Evolutionary conservation across 2,888 invertebrate genomes (phyloP).

Genomic region (Acleris laterana): DNA sequence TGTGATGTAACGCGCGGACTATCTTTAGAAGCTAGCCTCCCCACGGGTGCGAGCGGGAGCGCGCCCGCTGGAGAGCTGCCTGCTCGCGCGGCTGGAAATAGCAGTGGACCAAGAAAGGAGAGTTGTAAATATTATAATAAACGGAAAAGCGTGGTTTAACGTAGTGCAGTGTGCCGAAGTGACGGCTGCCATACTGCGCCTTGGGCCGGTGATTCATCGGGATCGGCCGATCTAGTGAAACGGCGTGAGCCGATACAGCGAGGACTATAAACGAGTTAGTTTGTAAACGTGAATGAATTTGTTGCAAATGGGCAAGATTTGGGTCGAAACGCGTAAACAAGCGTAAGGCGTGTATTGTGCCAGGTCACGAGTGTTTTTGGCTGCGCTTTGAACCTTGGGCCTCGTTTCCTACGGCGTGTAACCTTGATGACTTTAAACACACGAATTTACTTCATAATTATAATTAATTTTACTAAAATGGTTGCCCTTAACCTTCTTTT

Average conservation of each 20-base stretch:
- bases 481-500: background rate
- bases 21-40: constrained; percentile 71
- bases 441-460: constrained; percentile 10
- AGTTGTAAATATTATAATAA: constrained; percentile 84
- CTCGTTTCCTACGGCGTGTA: constrained; percentile 25
- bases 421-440: constrained; percentile 25
- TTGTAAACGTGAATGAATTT: constrained; percentile 59
- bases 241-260: constrained; percentile 38
- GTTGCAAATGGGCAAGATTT: constrained; percentile 43
- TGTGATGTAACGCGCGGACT: constrained; percentile 80
- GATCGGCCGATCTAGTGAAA: constrained; percentile 43
- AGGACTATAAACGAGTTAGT: constrained; percentile 41
- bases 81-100: constrained; percentile 80
- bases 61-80: constrained; percentile 68
- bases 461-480: background rate
- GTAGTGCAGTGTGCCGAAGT: constrained; percentile 84
- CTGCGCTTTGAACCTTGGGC: constrained; percentile 48
- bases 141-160: constrained; percentile 72
- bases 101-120: constrained; percentile 86
- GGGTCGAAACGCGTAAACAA: constrained; percentile 38
- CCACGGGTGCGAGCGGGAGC: constrained; percentile 66
- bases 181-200: constrained; percentile 53
- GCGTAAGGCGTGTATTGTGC: constrained; percentile 50
- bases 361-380: constrained; percentile 61
- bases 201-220: constrained; percentile 53